Evolutionary conservation across 1,140 invertebrate genomes (phyloP), one percentile per base, ranked within the genome.

Genomic region (Notospermus geniculatus): DNA sequence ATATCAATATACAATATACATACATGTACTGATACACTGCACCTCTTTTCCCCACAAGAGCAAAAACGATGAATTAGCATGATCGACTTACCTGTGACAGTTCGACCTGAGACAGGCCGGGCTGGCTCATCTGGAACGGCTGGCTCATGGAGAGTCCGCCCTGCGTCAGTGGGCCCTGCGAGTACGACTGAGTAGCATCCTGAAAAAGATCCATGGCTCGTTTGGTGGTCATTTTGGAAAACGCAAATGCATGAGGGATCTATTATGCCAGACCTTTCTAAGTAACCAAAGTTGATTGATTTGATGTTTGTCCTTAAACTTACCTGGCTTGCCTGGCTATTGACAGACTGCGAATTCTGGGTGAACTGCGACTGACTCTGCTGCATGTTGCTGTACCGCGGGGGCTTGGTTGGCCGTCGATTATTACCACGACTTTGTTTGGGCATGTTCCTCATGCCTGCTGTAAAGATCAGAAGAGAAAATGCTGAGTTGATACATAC

Each of bases 81-180:
- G 30, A 23, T 53, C 63, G 61, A 66, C 60, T 41, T 65, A 83
- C 83, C 78, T 85, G 83, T 58, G 83, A 85, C 7, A 85, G 76
- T 63, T 84, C 82, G 57, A 81, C 75, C 67, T 84, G 83, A 2
- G 83, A 84, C 15, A 83, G 71, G 28, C 81, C 80, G 19, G 79
- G 76, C 67, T 81, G 82, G 65, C 77, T 78, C 73, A 82, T 79
- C 62, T 80, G 81, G 73, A 81, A 82, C 29, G 80, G 77, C 68
- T 83, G 82, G 58, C 78, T 81, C 79, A 83, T 83, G 2, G 79
- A 78, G 62, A 83, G 57, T 23, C 70, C 75, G 45, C 77, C 79
- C 68, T 84, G 84, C 22, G 83, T 84, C 32, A 83, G 72, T 15
- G 83, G 82, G 52, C 83, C 83, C 69, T 84, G 83, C n/a, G 82